A percentile compares a stretch with the other conserved stretches of the same genome.
These are phyloP conservation scores for Thymelicus sylvestris DNA, from an alignment of 2,888 invertebrate species.

Conservation along the genomic window DNA sequence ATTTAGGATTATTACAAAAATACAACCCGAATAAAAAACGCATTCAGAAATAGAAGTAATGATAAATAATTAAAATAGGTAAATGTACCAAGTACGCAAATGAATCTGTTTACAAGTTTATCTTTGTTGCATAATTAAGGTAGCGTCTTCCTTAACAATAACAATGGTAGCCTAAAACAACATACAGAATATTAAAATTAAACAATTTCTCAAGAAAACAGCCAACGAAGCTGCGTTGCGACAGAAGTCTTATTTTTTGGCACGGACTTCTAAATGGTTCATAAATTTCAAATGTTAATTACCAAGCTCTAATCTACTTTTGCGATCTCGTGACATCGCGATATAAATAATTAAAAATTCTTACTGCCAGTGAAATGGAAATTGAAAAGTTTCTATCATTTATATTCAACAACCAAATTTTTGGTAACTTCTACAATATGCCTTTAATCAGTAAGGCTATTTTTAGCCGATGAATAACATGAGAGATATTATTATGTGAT, in stretches of 20 bases:
- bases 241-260: slow-evolving; percentile 32
- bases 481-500: not conserved
- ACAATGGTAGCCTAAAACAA: slow-evolving; percentile 20
- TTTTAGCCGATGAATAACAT: not conserved
- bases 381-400: slow-evolving; percentile 35
- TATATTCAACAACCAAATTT: slow-evolving; percentile 23
- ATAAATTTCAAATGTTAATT: slow-evolving; percentile 39
- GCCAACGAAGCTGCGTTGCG: slow-evolving; percentile 1
- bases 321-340: slow-evolving; percentile 37
- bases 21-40: no score
- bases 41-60: no score
- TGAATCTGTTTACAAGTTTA: slow-evolving; percentile 3
- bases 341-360: slow-evolving; percentile 36
- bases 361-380: slow-evolving; percentile 24
- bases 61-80: not conserved
- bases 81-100: not conserved
- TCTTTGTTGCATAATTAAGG: slow-evolving; percentile 5
- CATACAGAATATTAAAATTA: slow-evolving; percentile 26
- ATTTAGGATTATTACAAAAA: no score
- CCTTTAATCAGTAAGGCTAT: not conserved
- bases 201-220: slow-evolving; percentile 22
- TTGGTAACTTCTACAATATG: not conserved
- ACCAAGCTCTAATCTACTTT: slow-evolving; percentile 34
- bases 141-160: slow-evolving; percentile 6
- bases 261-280: slow-evolving; percentile 34